Evolutionary conservation across 30 jellyfish, hydroid and myxozoan genomes (phyloP).

Genomic region (Sanderia malayensis): DNA sequence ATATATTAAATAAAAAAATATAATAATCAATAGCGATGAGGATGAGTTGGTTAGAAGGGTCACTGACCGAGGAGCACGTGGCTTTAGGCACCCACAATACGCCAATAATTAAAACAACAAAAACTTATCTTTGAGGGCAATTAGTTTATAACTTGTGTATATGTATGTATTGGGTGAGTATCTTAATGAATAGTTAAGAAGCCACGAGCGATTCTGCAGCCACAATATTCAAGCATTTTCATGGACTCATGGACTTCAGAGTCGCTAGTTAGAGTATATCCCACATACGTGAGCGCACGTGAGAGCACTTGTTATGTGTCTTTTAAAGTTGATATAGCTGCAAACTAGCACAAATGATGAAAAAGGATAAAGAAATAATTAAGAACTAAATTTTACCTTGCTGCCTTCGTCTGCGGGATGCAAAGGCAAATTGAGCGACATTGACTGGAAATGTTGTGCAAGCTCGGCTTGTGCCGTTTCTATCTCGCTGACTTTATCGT

Average conservation of each 20-base stretch:
- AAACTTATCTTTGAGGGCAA: neutral
- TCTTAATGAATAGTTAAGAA: neutral
- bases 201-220: constrained; percentile 3
- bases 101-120: neutral
- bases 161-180: neutral
- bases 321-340: neutral
- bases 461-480: constrained; percentile 16
- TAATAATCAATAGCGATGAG: neutral
- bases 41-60: neutral
- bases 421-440: neutral
- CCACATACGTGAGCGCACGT: neutral
- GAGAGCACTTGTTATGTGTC: neutral
- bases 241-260: neutral
- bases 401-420: neutral
- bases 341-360: neutral
- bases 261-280: neutral
- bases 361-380: neutral
- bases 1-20: too few species aligned
- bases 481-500: neutral
- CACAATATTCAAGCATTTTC: neutral
- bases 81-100: constrained; percentile 3
- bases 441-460: neutral
- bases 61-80: constrained; percentile 5
- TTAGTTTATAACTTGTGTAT: neutral
- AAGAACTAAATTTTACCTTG: neutral